Conservation (phyloP, 2,888 invertebrate genomes). For the Notodonta ziczac region DNA sequence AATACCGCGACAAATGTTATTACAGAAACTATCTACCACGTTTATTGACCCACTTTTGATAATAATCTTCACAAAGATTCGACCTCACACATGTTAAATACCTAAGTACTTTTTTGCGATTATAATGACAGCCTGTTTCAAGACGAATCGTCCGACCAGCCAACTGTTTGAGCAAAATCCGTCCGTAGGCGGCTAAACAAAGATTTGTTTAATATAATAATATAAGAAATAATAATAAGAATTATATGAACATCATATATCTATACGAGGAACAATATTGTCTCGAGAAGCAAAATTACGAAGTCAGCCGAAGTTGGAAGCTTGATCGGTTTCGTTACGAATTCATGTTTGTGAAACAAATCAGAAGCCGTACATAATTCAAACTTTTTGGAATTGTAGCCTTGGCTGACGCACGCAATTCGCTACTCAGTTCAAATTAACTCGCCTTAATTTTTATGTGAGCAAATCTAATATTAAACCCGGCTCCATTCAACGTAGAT, state of each 20-base stretch:
- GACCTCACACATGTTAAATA: neutral
- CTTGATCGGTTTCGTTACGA: slow-evolving; percentile 32
- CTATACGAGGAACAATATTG: slow-evolving; percentile 5
- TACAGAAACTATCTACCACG: slow-evolving; percentile 68
- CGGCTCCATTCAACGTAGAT: slow-evolving; percentile 42
- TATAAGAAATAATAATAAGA: too few relatives aligned
- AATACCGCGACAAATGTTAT: slow-evolving; percentile 71
- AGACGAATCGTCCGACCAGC: neutral
- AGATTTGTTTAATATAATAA: neutral
- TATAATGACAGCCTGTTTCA: too few relatives aligned
- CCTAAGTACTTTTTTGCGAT: too few relatives aligned
- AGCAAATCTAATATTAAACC: slow-evolving; percentile 18
- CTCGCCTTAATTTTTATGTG: neutral
- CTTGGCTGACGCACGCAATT: neutral
- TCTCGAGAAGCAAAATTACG: slow-evolving; percentile 13
- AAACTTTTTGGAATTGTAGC: slow-evolving; percentile 2
- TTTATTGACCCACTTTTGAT: slow-evolving; percentile 66
- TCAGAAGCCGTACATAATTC: neutral
- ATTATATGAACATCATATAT: slow-evolving; percentile 12
- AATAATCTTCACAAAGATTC: slow-evolving; percentile 45
- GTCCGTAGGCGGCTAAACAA: neutral
- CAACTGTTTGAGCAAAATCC: neutral
- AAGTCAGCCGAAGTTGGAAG: slow-evolving; percentile 13
- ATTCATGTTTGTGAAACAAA: slow-evolving; percentile 15
- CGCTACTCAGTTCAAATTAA: neutral